A percentile compares a stretch with the other conserved stretches of the same genome.
Conservation (phyloP, 1,140 invertebrate species). For the Calliopsis andreniformis region DNA sequence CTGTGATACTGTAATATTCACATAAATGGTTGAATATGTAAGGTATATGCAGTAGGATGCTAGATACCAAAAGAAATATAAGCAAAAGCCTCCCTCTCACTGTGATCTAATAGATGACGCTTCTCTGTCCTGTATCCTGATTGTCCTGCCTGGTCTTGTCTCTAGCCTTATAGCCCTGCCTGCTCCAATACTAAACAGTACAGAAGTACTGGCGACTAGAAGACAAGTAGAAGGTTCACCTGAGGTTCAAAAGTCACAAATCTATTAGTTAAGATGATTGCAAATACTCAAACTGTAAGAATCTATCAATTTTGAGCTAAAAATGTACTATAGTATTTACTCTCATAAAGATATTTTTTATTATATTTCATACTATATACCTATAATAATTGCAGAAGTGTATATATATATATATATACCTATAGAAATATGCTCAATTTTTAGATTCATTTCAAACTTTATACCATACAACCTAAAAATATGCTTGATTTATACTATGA, state of each 20-base stretch:
- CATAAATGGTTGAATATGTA: slow-evolving; percentile 62
- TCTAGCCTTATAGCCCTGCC: slow-evolving; percentile 79
- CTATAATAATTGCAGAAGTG: too few relatives aligned
- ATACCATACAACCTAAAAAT: too few relatives aligned
- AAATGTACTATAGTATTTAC: slow-evolving; percentile 4
- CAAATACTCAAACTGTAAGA: slow-evolving; percentile 61
- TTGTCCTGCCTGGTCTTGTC: slow-evolving; percentile 72
- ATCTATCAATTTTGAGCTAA: slow-evolving; percentile 47
- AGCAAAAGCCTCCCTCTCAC: slow-evolving; percentile 74
- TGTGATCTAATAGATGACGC: slow-evolving; percentile 76
- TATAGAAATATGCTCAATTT: not conserved
- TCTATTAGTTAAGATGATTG: slow-evolving; percentile 77
- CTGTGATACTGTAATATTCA: slow-evolving; percentile 51
- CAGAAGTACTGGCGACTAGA: slow-evolving; percentile 80
- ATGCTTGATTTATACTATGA: too few relatives aligned
- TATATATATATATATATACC: not conserved
- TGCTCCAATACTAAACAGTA: slow-evolving; percentile 81
- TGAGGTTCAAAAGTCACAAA: slow-evolving; percentile 82
- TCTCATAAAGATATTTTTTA: slow-evolving; percentile 1
- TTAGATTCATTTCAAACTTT: not conserved
- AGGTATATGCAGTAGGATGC: slow-evolving; percentile 66
- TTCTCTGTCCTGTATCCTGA: slow-evolving; percentile 78
- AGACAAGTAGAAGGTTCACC: slow-evolving; percentile 82
- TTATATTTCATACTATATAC: not conserved
- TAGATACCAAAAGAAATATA: slow-evolving; percentile 73